phyloP scores from a whole-genome alignment of 2,888 invertebrate genomes.

The Epiperipatus broadwayi region DNA sequence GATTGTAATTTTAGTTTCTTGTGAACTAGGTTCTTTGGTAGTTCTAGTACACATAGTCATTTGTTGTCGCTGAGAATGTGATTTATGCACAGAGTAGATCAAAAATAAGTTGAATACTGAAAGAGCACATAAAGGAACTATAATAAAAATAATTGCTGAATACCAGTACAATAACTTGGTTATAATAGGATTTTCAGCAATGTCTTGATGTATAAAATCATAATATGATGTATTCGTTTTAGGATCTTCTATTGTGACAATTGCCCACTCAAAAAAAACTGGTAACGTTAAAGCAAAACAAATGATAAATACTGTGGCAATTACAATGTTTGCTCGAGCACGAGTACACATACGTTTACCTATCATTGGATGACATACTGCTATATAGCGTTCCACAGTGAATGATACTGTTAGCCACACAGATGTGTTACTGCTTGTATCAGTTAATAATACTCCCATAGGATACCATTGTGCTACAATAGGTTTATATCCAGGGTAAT shows the following conservation, averaged over 20 bases:
- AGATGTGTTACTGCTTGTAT: slow-evolving; percentile 25
- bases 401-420: slow-evolving; percentile 32
- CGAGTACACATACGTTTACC: slow-evolving; percentile 24
- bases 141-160: slow-evolving; percentile 27
- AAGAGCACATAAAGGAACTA: slow-evolving; percentile 31
- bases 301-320: slow-evolving; percentile 21
- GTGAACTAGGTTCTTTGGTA: slow-evolving; percentile 15
- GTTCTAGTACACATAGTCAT: slow-evolving; percentile 17
- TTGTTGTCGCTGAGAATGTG: slow-evolving; percentile 16
- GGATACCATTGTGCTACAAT: slow-evolving; percentile 17
- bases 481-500: slow-evolving; percentile 15
- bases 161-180: slow-evolving; percentile 31
- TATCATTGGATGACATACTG: slow-evolving; percentile 29
- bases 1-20: slow-evolving; percentile 29
- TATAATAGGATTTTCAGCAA: slow-evolving; percentile 20
- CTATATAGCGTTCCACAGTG: slow-evolving; percentile 31
- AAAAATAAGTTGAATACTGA: slow-evolving; percentile 34
- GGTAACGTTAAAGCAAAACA: slow-evolving; percentile 28
- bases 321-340: slow-evolving; percentile 24
- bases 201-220: no score
- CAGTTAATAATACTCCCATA: slow-evolving; percentile 17
- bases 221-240: slow-evolving; percentile 13
- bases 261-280: slow-evolving; percentile 26
- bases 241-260: slow-evolving; percentile 12
- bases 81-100: slow-evolving; percentile 26